A percentile compares a stretch with the other conserved stretches of the same genome.
Conservation (phyloP, 2,888 invertebrate species). For the Notodonta ziczac region DNA sequence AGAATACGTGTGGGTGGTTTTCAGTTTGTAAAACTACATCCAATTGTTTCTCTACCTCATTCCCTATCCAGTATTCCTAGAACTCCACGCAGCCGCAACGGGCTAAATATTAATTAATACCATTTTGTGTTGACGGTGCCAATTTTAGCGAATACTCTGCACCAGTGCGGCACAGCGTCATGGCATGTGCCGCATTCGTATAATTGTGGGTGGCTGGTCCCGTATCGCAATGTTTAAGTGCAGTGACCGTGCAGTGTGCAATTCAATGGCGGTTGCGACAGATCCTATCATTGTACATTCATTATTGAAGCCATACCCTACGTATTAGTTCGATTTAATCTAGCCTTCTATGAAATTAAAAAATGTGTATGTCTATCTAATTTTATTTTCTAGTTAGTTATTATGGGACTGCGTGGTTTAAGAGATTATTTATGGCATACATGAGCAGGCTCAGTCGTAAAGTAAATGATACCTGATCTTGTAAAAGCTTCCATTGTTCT, state of each 20-base stretch:
- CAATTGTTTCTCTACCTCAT: too few species aligned
- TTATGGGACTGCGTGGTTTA: too few species aligned
- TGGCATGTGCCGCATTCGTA: constrained; percentile 53
- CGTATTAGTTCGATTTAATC: constrained; percentile 2
- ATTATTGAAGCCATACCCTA: background rate
- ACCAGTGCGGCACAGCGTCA: constrained; percentile 42
- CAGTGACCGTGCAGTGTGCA: constrained; percentile 64
- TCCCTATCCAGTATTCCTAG: too few species aligned
- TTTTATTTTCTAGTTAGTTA: background rate
- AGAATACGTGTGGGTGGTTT: too few species aligned
- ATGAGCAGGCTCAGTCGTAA: too few species aligned
- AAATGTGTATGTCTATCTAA: background rate
- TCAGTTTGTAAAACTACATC: too few species aligned
- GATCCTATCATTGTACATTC: constrained; percentile 38
- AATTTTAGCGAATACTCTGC: constrained; percentile 55
- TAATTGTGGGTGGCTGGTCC: constrained; percentile 46
- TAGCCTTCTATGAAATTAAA: background rate
- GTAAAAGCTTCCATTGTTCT: too few species aligned
- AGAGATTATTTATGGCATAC: too few species aligned
- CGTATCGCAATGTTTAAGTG: constrained; percentile 61
- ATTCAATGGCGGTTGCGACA: constrained; percentile 53
- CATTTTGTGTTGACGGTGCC: constrained; percentile 41
- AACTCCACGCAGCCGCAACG: background rate
- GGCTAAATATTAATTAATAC: constrained; percentile 44
- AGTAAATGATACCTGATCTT: too few species aligned